Evolutionary conservation across 2,797 vertebrate genomes (phyloP), one percentile per base, ranked within the genome.

Genomic region (Clarias laeviceps): DNA sequence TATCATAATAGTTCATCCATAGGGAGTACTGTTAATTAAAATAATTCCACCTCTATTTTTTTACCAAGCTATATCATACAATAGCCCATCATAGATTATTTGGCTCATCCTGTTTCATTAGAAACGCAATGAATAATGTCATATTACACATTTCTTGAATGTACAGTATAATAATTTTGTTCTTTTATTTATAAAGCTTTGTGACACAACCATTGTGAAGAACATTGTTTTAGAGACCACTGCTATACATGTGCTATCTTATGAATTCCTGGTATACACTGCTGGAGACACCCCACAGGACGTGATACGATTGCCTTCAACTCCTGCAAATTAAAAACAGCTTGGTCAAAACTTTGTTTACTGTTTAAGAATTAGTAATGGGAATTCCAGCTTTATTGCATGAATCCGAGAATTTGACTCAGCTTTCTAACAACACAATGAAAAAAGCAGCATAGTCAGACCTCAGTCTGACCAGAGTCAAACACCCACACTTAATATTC

Each of bases 311-410:
- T 3, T 62, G 9, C 20, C 12, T 79, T 61, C 18, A 37, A 27
- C 12, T 14, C 34, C 0, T 80, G 61, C 40, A 50, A 80, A 80
- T 29, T 80, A n/a, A 64, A 80, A 65, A 80, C 62, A 80, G n/a
- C 40, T 50, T 80, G 6, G 78, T 80, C 62, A 64, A 12, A 80
- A 29, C 65, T 5, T 14, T 65, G 12, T 80, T 80, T 65, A n/a
- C 79, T 54, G 79, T 54, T 4, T 22, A 29, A 22, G 8, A 54
- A 54, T 50, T 29, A 27, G 32, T 50, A 32, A 80, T 32, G 27
- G 22, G 15, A 65, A 45, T 80, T 65, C 17, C 4, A 24, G 15
- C 11, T 50, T 7, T 50, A 78, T 0, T 59, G 18, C 57, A 29
- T 34, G 18, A 59, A 77, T 80, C 59, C 5, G 5, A 40, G 22